Base-by-base conservation (phyloP, 2,888 invertebrate species). In the Nipponacmea schrenckii region DNA sequence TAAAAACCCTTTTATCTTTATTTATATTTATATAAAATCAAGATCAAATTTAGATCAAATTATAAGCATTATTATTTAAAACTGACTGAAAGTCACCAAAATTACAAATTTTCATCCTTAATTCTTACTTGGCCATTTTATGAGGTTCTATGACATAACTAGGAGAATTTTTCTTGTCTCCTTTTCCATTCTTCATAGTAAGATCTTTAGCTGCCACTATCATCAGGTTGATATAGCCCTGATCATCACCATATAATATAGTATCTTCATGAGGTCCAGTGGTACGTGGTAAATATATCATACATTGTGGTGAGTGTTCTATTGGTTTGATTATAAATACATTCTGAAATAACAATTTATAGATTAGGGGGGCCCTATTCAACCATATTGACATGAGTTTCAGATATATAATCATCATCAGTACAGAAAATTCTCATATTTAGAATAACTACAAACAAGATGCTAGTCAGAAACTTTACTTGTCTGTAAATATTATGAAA, bases 191-290 rank as follows among this genome's bases (percentile, higher is more conserved):
- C 73, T 86, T 87, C 73, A 82, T 81, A 7, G 83, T 83, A 50
- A 88, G 79, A 77, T 88, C 88, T 70, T 86, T 84, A 66, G 82
- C 79, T 44, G 83, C 80, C 26, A 88, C 72, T 26, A 82, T 84
- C 44, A 88, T 79, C 27, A 84, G 73, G 75, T 84, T 86, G 50
- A 88, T 76, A 75, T 85, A 85, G 27, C 88, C 88, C 75, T 86
- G 85, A 76, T 88, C 87, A 71, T 88, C 88, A 56, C 88, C 88
- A 71, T 84, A 86, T 64, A 88, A 74, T 15, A 88, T 71, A 15
- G 73, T 71, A 73, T 88, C 87, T 72, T 86, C 86, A 66, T 82
- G 81, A 4, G 78, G 74, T 5, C 75, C 73, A 44, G 77, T 78
- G 5, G 79, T 66, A 26, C 74, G 75, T 2, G 87, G 84, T 14